Evolutionary conservation across 2,888 invertebrate genomes (phyloP), one percentile per base, ranked within the genome.

Genomic region (Pilophorus perplexus): DNA sequence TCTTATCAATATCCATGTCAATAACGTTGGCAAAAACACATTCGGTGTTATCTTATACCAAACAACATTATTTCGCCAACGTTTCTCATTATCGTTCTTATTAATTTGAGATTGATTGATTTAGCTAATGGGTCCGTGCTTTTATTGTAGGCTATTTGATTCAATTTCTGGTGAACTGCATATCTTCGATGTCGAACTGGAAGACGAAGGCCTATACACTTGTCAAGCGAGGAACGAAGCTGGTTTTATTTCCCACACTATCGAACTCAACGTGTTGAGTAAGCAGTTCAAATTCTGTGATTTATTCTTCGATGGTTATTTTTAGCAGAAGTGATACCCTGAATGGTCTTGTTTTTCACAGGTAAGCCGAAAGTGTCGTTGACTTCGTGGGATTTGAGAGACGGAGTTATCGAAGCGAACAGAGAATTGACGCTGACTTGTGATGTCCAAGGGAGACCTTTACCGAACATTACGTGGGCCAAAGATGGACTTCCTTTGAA

Each of bases 391-490:
- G 55, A 54, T 40, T 48, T 48, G 18, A 40, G 28, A 18, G 46
- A 64, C 14, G 62, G 54, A 8, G 33, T 18, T 4, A 54, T 54
- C 40, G 22, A 28, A 18, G 62, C 52, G 18, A 33, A 42, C 4
- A 46, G 33, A 46, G 57, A 57, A 12, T 10, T 46, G 10, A 66
- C 67, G 57, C 72, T 83, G 6, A 78, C 78, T 66, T 85, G 85
- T 73, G 80, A 82, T 62, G 83, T 84, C 0, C 78, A 78, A 42
- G 86, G 85, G 0, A 80, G 82, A 71, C 86, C 86, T 0, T 57
- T 75, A 2, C 85, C 85, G 0, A 76, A 78, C 38, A 79, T 86
- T 20, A 80, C 80, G 69, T 87, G 87, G 86, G 81, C 81, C 72
- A 83, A 82, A 72, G 81, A 81, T 25, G 67, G 67, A 2, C 28